Evolutionary conservation across 2,113 vertebrate species (phyloP), one percentile per base, ranked within the genome.

Genomic region (Ceyx melanurus): DNA sequence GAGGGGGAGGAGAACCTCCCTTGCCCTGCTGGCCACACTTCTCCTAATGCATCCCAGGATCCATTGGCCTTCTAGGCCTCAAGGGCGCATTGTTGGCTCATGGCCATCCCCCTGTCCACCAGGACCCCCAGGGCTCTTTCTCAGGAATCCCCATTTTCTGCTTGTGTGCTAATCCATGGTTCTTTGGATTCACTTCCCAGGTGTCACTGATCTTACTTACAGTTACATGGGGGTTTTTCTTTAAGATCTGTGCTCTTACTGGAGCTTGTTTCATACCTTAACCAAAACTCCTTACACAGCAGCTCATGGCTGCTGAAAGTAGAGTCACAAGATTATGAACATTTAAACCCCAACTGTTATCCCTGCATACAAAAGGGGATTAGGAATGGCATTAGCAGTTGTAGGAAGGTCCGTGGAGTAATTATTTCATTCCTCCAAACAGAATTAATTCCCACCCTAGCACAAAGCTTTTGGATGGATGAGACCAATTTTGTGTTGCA

Each of bases 261-360:
- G 11, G 48, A 86, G 82, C 81, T 85, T 82, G 14, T 5, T 89
- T 82, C 85, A 25, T 77, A 43, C 50, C 71, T 91, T 75, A 91
- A 82, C 62, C n/a, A 70, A 79, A 92, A 66, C 51, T 62, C 85
- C 62, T 82, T 80, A 64, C 21, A 56, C 11, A 33, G 89, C 60
- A 92, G 46, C 46, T 76, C 82, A 71, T 67, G 68, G 67, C 60
- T 92, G 43, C 46, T 65, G 57, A 96, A 94, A 92, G 77, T 79
- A 82, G 62, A 92, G 74, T 90, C 90, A 96, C 94, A 89, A 94
- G 95, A 87, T 75, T 79, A 87, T 17, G 22, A 76, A 85, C 56
- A 51, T 71, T 37, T 64, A 96, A 95, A 80, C 79, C 56, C 60
- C 56, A 50, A 3, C 48, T 22, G 5, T 93, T 92, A 87, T 86